Conservation (phyloP, 2,113 vertebrate species). For the Urocitellus parryii region DNA sequence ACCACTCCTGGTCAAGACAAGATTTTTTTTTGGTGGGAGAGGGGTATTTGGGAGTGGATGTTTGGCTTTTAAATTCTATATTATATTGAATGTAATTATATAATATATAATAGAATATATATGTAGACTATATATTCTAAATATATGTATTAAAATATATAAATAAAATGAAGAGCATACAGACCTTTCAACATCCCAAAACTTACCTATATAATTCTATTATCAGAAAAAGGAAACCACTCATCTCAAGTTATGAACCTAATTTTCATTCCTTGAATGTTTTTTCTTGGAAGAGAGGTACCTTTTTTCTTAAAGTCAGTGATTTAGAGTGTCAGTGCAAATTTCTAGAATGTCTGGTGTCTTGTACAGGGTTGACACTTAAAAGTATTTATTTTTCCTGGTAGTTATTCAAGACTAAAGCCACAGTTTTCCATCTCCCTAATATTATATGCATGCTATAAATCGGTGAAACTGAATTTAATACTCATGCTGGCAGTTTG, state of each 20-base stretch:
- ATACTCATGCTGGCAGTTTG: neutral
- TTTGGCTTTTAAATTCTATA: neutral
- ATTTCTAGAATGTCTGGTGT: neutral
- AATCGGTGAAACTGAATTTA: slow-evolving; percentile 38
- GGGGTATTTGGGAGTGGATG: neutral
- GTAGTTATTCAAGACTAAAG: slow-evolving; percentile 39
- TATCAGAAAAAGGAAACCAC: neutral
- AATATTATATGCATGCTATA: neutral
- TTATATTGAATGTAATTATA: no score
- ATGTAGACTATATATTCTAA: no score
- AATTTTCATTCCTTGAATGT: slow-evolving; percentile 37
- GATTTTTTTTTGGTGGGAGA: neutral
- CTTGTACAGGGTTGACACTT: slow-evolving; percentile 14
- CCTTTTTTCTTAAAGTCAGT: neutral
- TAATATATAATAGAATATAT: no score
- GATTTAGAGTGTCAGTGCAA: neutral
- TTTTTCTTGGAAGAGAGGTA: neutral
- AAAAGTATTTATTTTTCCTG: slow-evolving; percentile 50
- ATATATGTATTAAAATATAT: neutral
- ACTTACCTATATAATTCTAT: neutral
- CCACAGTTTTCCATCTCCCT: neutral
- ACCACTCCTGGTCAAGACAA: no score
- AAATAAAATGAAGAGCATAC: slow-evolving; percentile 38
- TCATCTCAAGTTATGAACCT: neutral
- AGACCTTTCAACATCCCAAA: neutral